A percentile compares a stretch with the other conserved stretches of the same genome.
Conservation (phyloP, 2,113 vertebrate species). For the Sakesphorus luctuosus region DNA sequence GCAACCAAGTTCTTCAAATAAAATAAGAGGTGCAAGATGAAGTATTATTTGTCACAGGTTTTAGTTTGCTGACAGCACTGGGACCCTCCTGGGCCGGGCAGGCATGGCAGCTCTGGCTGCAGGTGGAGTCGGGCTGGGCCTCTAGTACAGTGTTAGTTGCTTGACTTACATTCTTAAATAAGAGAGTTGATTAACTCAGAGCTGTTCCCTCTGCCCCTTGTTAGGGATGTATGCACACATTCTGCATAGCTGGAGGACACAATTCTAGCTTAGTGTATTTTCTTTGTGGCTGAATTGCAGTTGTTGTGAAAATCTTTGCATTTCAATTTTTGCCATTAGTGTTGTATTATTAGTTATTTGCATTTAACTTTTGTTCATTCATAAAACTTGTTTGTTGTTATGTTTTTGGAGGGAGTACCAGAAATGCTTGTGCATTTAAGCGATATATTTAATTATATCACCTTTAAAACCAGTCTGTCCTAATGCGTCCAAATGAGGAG, state of each 20-base stretch:
- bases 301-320: background rate
- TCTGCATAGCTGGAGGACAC: background rate
- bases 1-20: background rate
- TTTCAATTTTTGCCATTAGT: background rate
- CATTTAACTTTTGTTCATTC: background rate
- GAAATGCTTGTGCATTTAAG: background rate
- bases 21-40: fast-evolving
- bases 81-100: background rate
- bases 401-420: background rate
- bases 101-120: background rate
- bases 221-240: background rate
- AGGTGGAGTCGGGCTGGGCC: background rate
- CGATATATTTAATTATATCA: background rate
- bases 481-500: background rate
- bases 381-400: background rate
- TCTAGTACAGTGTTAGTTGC: fast-evolving
- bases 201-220: background rate
- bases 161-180: background rate
- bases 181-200: background rate
- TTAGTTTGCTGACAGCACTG: background rate
- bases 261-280: background rate
- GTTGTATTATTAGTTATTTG: background rate
- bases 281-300: background rate
- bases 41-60: background rate
- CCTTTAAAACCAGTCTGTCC: background rate